Evolutionary conservation across 1,140 invertebrate species (phyloP), one percentile per base, ranked within the genome.

Genomic region (Aplysia californica): DNA sequence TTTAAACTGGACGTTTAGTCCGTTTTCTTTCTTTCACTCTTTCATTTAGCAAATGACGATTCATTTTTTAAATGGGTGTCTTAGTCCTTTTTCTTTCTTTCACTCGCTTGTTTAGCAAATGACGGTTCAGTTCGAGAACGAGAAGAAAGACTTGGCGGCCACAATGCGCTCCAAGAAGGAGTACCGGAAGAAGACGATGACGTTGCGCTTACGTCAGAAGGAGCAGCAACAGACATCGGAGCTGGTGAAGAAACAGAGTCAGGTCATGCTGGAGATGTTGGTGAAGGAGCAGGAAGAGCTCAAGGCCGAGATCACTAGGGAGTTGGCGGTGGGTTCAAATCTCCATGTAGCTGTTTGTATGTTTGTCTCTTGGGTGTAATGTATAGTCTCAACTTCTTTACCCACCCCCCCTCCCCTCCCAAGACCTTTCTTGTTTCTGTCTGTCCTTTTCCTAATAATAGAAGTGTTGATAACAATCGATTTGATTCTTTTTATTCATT

Each of bases 231-330:
- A 82, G 31, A 89, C 89, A 26, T 78, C 88, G 15, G 78, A 82
- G 2, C 64, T 90, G 76, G 88, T 90, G 61, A 80, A 80, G 23
- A 86, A 87, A 79, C 87, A 89, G 74, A 88, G 87, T 74, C 79
- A 85, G 68, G 79, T 90, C 78, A 90, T 90, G 89, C 80, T 90
- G 61, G 76, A 84, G 15, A 75, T 90, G 44, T 75, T 90, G 18
- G 86, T 87, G 10, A 70, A 72, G 6, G 89, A 89, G 78, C 85
- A 89, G 70, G 76, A 86, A 41, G 87, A 89, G 78, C 59, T 89
- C 21, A 84, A 85, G 74, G 77, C 83, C 58, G 85, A 89, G 77
- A 76, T 89, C 1, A 79, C 80, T 33, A 80, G 83, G 41, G 87
- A 88, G 31, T 65, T 44, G 18, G 76, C 65, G 83, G 15, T 78